These are phyloP conservation scores for Lucifuga dentata DNA, from an alignment of 2,113 vertebrate species.

Conservation along the genomic window DNA sequence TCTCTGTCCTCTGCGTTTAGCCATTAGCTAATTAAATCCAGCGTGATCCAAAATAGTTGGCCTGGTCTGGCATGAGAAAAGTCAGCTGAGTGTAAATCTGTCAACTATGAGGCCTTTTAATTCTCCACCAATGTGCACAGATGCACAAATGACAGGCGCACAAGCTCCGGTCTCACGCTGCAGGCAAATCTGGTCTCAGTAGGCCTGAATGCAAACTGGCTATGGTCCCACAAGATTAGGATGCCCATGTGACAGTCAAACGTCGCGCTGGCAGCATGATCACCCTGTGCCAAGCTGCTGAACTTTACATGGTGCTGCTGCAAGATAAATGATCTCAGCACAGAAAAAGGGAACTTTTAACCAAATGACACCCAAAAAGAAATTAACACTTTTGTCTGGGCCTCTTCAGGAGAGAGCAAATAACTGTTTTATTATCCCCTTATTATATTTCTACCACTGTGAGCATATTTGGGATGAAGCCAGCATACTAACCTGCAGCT, in stretches of 20 bases:
- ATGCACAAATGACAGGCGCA: slow-evolving; percentile 25
- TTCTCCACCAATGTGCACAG: slow-evolving; percentile 11
- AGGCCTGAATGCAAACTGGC: slow-evolving; percentile 49
- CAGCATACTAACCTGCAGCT: slow-evolving; percentile 82
- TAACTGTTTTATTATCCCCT: not conserved
- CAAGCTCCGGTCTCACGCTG: slow-evolving; percentile 13
- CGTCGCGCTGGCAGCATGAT: slow-evolving; percentile 17
- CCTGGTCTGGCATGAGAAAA: slow-evolving; percentile 9
- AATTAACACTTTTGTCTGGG: not conserved
- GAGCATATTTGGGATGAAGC: slow-evolving; percentile 25
- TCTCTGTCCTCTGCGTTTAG: too few relatives aligned
- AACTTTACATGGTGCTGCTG: slow-evolving; percentile 9
- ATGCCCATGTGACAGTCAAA: slow-evolving; percentile 35
- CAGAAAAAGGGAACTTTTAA: not conserved
- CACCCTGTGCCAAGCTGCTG: slow-evolving; percentile 25
- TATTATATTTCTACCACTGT: not conserved
- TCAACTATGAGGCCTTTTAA: slow-evolving; percentile 22
- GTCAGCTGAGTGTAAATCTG: slow-evolving; percentile 27
- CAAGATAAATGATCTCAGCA: slow-evolving; percentile 16
- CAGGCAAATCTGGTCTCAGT: slow-evolving; percentile 36
- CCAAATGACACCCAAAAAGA: slow-evolving; percentile 1
- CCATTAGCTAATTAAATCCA: slow-evolving; percentile 50
- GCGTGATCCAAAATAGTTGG: slow-evolving; percentile 32
- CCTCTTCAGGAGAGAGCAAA: not conserved
- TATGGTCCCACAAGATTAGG: slow-evolving; percentile 35